These are phyloP conservation scores for Eciton burchellii DNA, from an alignment of 1,140 invertebrate genomes.

Conservation along the genomic window DNA sequence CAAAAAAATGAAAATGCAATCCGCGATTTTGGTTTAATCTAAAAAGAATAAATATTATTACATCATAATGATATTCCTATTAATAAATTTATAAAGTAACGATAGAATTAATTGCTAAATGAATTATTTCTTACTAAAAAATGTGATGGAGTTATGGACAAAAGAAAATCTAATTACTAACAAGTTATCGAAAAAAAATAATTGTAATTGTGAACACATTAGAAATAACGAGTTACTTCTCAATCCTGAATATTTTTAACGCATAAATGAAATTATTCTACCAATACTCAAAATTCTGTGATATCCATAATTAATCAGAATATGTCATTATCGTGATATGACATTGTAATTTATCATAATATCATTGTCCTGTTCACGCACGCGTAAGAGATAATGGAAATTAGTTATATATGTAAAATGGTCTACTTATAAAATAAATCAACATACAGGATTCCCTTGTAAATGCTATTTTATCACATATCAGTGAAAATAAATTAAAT, in stretches of 20 bases:
- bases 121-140: no score
- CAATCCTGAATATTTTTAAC: not conserved
- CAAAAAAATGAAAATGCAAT: no score
- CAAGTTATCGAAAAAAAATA: no score
- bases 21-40: no score
- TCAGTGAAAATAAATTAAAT: constrained; percentile 55
- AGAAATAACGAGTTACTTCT: no score
- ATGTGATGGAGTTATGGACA: no score
- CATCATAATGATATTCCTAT: no score
- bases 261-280: constrained; percentile 21
- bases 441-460: constrained; percentile 28
- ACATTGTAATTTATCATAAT: not conserved
- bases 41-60: no score
- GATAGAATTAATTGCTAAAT: no score
- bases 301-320: constrained; percentile 7
- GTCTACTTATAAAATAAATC: constrained; percentile 36
- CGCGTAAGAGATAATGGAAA: not conserved
- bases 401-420: constrained; percentile 33
- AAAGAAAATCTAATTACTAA: no score
- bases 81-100: no score
- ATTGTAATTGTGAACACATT: no score
- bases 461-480: constrained; percentile 55
- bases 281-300: not conserved
- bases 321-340: not conserved
- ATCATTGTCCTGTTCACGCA: constrained; percentile 4